A percentile compares a stretch with the other conserved stretches of the same genome.
Conservation (phyloP, 2,888 invertebrate species). For the Scelioninae gen. 1 region DNA sequence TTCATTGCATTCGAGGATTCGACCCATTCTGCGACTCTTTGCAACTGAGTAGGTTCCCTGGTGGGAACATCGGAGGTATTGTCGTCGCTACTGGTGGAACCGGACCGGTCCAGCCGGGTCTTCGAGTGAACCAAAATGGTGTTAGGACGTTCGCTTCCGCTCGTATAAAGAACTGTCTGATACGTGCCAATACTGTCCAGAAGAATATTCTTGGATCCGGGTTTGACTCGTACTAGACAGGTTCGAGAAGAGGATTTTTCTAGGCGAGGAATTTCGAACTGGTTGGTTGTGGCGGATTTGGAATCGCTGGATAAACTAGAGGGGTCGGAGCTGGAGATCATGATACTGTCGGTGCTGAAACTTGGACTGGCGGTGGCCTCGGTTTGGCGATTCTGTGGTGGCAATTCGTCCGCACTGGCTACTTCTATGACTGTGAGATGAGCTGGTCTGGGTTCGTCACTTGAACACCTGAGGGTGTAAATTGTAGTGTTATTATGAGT, state of each 20-base stretch:
- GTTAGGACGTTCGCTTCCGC: constrained; percentile 76
- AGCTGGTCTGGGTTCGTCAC: constrained; percentile 41
- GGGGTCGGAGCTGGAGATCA: constrained; percentile 82
- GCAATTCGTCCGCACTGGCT: constrained; percentile 72
- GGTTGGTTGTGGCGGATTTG: constrained; percentile 19
- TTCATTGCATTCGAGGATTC: constrained; percentile 50
- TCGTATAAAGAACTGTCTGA: constrained; percentile 90
- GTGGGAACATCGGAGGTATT: constrained; percentile 74
- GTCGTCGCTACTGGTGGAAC: constrained; percentile 80
- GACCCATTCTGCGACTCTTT: constrained; percentile 88
- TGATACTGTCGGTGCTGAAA: constrained; percentile 81
- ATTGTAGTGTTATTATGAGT: too few relatives aligned
- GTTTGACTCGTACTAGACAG: constrained; percentile 91
- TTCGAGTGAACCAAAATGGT: constrained; percentile 81
- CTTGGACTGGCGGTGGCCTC: constrained; percentile 81
- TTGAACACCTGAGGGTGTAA: too few relatives aligned
- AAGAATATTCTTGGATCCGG: constrained; percentile 91
- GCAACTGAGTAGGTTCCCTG: constrained; percentile 85
- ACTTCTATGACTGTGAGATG: constrained; percentile 81
- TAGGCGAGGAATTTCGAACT: constrained; percentile 31
- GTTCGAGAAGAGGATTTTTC: constrained; percentile 86
- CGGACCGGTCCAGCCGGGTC: constrained; percentile 75
- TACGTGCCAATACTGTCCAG: constrained; percentile 91
- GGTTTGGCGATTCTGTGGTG: constrained; percentile 71
- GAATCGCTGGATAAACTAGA: constrained; percentile 82